Evolutionary conservation across 2,797 vertebrate genomes (phyloP).

Genomic region (Morus bassanus): DNA sequence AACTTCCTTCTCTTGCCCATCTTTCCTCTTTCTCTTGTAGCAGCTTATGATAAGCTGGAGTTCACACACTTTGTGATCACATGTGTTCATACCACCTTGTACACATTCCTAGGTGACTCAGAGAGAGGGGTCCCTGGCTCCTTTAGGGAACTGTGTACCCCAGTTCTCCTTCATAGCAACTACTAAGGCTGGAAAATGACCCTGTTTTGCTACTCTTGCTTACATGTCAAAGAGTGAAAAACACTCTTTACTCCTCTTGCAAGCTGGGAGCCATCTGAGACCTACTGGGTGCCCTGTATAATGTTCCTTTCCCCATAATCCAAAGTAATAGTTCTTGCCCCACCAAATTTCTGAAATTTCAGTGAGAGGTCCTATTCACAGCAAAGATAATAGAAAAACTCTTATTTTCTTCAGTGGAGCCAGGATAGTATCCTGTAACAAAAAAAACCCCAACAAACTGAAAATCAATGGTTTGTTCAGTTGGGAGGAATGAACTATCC

Average conservation of each 20-base stretch:
- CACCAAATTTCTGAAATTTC: not conserved
- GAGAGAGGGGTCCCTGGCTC: not conserved
- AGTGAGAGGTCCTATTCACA: not conserved
- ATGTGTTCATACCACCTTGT: rapidly evolving
- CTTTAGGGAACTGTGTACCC: not conserved
- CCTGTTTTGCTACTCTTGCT: not conserved
- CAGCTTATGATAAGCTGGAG: not conserved
- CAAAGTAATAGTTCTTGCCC: not conserved
- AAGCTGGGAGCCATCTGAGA: not conserved
- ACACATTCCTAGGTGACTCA: not conserved
- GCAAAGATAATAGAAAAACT: not conserved
- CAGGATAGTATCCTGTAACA: not conserved
- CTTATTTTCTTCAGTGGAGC: not conserved
- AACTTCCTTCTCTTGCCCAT: not conserved
- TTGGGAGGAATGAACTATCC: not conserved
- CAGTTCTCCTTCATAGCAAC: not conserved
- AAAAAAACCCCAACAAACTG: not conserved
- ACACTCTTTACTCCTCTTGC: not conserved
- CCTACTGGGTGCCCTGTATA: not conserved
- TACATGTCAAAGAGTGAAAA: not conserved
- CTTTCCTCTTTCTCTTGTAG: not conserved
- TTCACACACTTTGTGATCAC: not conserved
- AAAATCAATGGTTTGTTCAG: not conserved
- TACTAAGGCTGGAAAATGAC: not conserved
- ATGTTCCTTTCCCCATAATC: not conserved